A percentile compares a stretch with the other conserved stretches of the same genome.
These are phyloP conservation scores for Apodemia hepburni DNA, from an alignment of 2,888 invertebrate genomes.

Conservation along the genomic window DNA sequence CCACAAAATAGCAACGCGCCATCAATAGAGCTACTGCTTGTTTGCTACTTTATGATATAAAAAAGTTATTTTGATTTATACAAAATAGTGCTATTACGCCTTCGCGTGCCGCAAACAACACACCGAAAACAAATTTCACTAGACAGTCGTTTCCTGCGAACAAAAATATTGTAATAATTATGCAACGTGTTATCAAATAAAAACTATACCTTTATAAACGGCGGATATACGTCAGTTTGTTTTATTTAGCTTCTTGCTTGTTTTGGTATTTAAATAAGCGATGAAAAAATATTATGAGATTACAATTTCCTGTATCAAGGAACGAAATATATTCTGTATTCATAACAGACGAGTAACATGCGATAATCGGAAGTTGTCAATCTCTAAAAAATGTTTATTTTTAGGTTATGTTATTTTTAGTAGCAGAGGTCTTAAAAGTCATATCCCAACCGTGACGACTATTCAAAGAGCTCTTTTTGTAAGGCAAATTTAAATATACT, in stretches of 20 bases:
- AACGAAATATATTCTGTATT: background rate
- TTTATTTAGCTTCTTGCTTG: background rate
- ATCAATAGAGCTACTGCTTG: no score
- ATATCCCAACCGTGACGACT: no score
- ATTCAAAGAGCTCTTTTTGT: no score
- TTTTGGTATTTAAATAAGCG: conserved; percentile 9
- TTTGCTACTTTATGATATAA: no score
- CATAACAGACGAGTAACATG: background rate
- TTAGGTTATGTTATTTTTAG: no score
- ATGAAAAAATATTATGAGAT: conserved; percentile 9
- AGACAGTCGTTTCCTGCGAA: background rate
- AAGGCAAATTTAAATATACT: no score
- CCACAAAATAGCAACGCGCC: no score
- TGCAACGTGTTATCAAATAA: conserved; percentile 2
- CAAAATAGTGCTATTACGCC: background rate
- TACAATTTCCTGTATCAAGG: conserved; percentile 5
- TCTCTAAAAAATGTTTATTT: background rate
- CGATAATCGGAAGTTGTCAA: conserved; percentile 5
- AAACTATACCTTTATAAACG: background rate
- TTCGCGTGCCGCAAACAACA: background rate
- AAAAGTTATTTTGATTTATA: background rate
- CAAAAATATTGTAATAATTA: background rate
- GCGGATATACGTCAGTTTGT: conserved; percentile 3
- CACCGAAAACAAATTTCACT: background rate
- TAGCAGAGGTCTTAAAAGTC: no score